Percentiles rank a stretch among this genome's conserved stretches.
phyloP scores from a whole-genome alignment of 2,797 vertebrate genomes.

The Rhinella marina region DNA sequence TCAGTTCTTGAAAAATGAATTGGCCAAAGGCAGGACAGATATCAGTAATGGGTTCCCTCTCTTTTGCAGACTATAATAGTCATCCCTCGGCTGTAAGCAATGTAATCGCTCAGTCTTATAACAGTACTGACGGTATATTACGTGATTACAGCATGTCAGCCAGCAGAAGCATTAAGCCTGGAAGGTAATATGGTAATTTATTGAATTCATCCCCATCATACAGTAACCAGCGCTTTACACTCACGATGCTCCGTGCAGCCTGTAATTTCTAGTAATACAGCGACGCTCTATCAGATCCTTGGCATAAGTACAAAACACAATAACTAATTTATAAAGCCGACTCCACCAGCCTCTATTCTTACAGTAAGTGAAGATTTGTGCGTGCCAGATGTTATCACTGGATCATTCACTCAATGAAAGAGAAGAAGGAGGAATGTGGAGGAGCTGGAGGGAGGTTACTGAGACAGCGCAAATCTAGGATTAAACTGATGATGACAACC shows the following conservation, averaged over 20 bases:
- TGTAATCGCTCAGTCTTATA: too few relatives aligned
- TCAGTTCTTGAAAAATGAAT: too few relatives aligned
- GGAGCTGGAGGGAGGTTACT: neutral
- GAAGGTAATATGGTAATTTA: too few relatives aligned
- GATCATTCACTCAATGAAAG: slow-evolving; percentile 34
- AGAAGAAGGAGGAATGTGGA: neutral
- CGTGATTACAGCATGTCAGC: too few relatives aligned
- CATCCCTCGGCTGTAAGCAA: too few relatives aligned
- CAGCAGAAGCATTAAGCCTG: too few relatives aligned
- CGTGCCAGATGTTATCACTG: neutral
- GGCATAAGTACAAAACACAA: neutral
- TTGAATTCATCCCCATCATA: neutral
- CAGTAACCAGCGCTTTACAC: neutral
- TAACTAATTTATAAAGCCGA: neutral
- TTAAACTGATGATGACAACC: neutral
- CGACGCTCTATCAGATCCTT: neutral
- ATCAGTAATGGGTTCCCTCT: too few relatives aligned
- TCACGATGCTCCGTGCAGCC: neutral
- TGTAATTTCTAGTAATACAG: neutral
- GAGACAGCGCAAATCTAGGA: neutral
- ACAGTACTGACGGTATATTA: too few relatives aligned
- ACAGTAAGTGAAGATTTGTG: slow-evolving; percentile 5
- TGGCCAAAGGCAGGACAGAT: too few relatives aligned
- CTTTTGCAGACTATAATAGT: too few relatives aligned
- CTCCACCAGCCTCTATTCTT: neutral